These are phyloP conservation scores for Tympanoctomys barrerae DNA, from an alignment of 2,797 vertebrate genomes.

Conservation along the genomic window DNA sequence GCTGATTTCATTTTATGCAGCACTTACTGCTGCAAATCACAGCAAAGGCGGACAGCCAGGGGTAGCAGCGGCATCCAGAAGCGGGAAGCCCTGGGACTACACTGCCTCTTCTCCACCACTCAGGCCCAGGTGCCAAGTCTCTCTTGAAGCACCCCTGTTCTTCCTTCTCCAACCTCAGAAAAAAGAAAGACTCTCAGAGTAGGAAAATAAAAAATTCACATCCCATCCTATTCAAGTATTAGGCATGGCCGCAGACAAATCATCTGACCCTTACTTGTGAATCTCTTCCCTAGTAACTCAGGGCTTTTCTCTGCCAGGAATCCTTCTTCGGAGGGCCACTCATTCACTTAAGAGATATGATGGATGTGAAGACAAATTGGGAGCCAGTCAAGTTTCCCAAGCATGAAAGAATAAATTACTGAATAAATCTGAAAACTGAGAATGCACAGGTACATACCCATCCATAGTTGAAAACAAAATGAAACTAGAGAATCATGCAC, in stretches of 20 bases:
- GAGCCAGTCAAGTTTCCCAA: neutral
- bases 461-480: neutral
- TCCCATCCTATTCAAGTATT: neutral
- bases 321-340: neutral
- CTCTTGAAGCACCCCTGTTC: neutral
- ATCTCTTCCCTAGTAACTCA: neutral
- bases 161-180: neutral
- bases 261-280: neutral
- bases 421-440: neutral
- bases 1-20: constrained; percentile 58
- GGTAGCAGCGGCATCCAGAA: neutral
- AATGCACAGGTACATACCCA: neutral
- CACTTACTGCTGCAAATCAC: neutral
- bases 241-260: neutral
- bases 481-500: neutral
- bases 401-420: neutral
- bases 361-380: neutral
- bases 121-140: neutral
- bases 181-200: constrained; percentile 12
- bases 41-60: neutral
- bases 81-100: neutral
- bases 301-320: neutral
- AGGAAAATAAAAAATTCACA: neutral
- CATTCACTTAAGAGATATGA: neutral
- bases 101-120: neutral